These are phyloP conservation scores for Synchiropus splendidus DNA, from an alignment of 2,113 vertebrate genomes.

Conservation along the genomic window DNA sequence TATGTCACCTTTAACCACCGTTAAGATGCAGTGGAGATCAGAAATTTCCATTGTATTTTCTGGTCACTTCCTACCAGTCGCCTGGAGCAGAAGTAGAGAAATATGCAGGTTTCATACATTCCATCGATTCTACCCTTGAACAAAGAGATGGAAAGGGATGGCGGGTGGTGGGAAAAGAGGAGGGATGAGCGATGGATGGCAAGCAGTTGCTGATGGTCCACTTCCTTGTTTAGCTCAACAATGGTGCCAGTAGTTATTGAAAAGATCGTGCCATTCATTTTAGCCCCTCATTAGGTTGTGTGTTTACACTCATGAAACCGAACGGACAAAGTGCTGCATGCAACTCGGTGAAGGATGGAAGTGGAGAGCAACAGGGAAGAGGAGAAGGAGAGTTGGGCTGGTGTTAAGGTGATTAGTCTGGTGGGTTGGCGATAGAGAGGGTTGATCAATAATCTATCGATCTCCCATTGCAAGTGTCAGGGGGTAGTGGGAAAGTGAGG, in stretches of 20 bases:
- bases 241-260: constrained; percentile 7
- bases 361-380: constrained; percentile 46
- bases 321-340: constrained; percentile 17
- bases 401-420: constrained; percentile 80
- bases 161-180: constrained; percentile 22
- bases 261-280: constrained; percentile 5
- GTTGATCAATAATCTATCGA: constrained; percentile 77
- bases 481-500: constrained; percentile 66
- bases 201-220: constrained; percentile 19
- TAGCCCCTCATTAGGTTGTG: constrained; percentile 7
- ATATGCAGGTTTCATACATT: constrained; percentile 57
- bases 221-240: constrained; percentile 22
- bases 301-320: no score
- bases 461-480: constrained; percentile 67
- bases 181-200: constrained; percentile 42
- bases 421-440: constrained; percentile 78
- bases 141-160: constrained; percentile 49
- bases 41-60: no score
- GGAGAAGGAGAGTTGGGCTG: constrained; percentile 58
- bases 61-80: no score
- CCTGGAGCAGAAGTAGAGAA: constrained; percentile 21
- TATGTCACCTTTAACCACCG: no score
- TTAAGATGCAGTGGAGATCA: no score
- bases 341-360: constrained; percentile 11
- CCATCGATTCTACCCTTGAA: constrained; percentile 56